A percentile compares a stretch with the other conserved stretches of the same genome.
These are phyloP conservation scores for Poicephalus meyeri DNA, from an alignment of 2,113 vertebrate species.

Conservation along the genomic window DNA sequence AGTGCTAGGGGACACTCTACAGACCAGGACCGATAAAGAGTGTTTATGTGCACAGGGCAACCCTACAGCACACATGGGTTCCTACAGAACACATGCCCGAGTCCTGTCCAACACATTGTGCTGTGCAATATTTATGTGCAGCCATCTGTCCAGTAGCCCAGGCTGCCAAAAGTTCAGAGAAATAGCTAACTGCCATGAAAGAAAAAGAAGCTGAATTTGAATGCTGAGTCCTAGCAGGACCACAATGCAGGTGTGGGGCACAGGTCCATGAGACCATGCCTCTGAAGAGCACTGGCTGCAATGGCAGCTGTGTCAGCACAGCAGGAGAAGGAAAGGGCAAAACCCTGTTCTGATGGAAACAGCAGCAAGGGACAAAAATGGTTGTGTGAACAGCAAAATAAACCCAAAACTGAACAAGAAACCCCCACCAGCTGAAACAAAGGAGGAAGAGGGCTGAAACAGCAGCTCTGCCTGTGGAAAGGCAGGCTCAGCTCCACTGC, in stretches of 20 bases:
- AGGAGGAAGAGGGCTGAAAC: not conserved
- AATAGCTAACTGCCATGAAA: not conserved
- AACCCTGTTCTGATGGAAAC: rapidly evolving
- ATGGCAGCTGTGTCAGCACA: not conserved
- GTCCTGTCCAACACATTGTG: rapidly evolving
- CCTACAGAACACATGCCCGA: not conserved
- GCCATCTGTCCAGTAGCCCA: not conserved
- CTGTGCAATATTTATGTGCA: not conserved
- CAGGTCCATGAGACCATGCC: not conserved
- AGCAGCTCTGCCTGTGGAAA: not conserved
- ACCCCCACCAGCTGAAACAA: not conserved
- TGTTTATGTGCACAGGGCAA: not conserved
- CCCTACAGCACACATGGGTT: rapidly evolving
- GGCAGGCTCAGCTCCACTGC: not conserved
- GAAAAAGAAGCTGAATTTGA: not conserved
- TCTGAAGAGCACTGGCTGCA: not conserved
- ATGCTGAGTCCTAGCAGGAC: not conserved
- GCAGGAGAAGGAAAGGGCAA: not conserved
- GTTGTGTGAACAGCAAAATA: not conserved
- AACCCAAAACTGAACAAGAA: rapidly evolving
- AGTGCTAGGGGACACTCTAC: not conserved
- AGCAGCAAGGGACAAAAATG: rapidly evolving
- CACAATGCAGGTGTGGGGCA: not conserved
- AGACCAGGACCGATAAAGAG: not conserved
- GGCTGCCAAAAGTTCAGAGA: not conserved